Evolutionary conservation across 2,113 vertebrate species (phyloP).

Genomic region (Phaetusa simplex): DNA sequence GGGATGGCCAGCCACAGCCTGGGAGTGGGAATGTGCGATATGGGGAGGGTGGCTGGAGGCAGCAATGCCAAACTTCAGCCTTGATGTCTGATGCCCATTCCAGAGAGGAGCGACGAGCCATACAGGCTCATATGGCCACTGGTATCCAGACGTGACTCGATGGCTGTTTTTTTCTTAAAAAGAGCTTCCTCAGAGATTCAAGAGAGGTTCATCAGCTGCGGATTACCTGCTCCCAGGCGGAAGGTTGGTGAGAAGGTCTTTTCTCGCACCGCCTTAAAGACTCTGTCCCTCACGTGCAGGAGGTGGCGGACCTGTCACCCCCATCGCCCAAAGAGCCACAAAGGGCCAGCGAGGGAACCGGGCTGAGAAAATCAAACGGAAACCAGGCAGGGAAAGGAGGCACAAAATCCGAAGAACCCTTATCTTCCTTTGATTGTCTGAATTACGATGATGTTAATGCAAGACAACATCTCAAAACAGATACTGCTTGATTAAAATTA

Average conservation of each 20-base stretch:
- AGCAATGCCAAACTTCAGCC: not conserved
- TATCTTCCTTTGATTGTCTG: not conserved
- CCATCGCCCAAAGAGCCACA: not conserved
- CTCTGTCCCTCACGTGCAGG: not conserved
- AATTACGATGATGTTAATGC: slow-evolving; percentile 43
- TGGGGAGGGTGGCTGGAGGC: not conserved
- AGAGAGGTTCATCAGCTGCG: not conserved
- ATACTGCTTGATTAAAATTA: slow-evolving; percentile 70
- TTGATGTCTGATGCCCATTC: accelerated
- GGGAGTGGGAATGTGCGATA: not conserved
- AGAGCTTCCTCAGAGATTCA: not conserved
- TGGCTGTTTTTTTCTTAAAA: not conserved
- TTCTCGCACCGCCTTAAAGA: not conserved
- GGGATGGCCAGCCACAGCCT: not conserved
- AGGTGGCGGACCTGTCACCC: slow-evolving; percentile 7
- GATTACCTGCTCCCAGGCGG: not conserved
- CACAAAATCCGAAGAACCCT: not conserved
- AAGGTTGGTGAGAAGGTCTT: not conserved
- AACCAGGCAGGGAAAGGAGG: slow-evolving; percentile 10
- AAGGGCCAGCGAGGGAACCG: slow-evolving; percentile 21
- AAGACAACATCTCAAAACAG: slow-evolving; percentile 59
- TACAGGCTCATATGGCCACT: not conserved
- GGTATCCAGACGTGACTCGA: accelerated
- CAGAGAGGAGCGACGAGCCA: accelerated
- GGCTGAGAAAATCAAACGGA: slow-evolving; percentile 25